phyloP scores from a whole-genome alignment of 2,797 vertebrate genomes.

The Ficedula albicollis region DNA sequence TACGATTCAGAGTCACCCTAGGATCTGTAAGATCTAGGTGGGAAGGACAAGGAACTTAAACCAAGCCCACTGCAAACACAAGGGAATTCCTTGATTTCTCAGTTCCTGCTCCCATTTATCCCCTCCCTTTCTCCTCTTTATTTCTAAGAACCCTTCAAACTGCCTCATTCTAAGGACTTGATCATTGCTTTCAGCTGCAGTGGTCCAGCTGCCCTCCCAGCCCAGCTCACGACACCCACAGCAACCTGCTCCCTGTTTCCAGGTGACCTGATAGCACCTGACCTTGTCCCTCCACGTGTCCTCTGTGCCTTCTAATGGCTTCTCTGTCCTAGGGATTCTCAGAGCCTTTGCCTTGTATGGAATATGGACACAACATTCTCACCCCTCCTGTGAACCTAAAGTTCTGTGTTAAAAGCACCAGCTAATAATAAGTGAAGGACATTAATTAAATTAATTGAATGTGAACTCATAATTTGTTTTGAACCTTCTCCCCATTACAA shows the following conservation, averaged over 20 bases:
- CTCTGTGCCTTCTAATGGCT: neutral
- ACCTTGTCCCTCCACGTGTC: neutral
- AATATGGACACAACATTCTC: neutral
- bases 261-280: neutral
- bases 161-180: neutral
- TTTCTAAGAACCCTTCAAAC: neutral
- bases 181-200: accelerated
- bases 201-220: neutral
- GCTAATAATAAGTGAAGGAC: neutral
- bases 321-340: neutral
- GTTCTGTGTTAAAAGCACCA: neutral
- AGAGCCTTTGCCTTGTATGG: accelerated
- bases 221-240: neutral
- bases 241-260: neutral
- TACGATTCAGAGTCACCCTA: neutral
- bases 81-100: neutral
- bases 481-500: neutral
- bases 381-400: neutral
- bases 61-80: neutral
- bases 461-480: neutral
- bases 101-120: neutral
- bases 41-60: neutral
- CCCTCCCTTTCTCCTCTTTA: neutral
- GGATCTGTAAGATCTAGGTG: neutral
- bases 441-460: neutral